Percentiles rank a stretch among this genome's conserved stretches.
Evolutionary conservation across 2,113 vertebrate genomes (phyloP).

Genomic region (Anguilla rostrata): DNA sequence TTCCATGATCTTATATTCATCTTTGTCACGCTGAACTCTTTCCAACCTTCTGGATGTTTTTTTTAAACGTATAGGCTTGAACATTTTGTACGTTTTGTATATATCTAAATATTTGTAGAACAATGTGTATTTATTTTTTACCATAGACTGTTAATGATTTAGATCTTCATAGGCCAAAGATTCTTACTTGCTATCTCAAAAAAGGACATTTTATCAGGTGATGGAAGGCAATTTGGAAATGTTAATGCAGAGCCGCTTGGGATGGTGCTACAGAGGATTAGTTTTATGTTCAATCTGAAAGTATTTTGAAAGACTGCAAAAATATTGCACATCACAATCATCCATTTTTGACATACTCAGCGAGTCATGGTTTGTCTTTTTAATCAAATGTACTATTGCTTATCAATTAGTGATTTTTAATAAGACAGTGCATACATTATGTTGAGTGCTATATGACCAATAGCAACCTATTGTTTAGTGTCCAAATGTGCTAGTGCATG

Average conservation of each 20-base stretch:
- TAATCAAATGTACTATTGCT: too few relatives aligned
- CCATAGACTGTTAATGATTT: slow-evolving; percentile 60
- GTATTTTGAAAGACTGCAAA: not conserved
- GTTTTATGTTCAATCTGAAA: slow-evolving; percentile 5
- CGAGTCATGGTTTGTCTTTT: not conserved
- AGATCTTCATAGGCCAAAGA: slow-evolving; percentile 67
- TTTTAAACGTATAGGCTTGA: slow-evolving; percentile 57
- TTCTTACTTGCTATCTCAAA: slow-evolving; percentile 10
- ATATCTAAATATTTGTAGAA: slow-evolving; percentile 54
- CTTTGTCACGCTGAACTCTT: not conserved
- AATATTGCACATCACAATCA: not conserved
- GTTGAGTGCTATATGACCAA: not conserved
- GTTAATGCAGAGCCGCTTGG: not conserved
- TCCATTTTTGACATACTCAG: not conserved
- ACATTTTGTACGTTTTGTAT: slow-evolving; percentile 70
- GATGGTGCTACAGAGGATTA: not conserved
- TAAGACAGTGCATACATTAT: not conserved
- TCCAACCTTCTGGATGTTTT: not conserved
- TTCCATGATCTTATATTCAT: not conserved
- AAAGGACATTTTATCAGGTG: not conserved
- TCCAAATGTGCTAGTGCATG: not conserved
- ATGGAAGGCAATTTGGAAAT: not conserved
- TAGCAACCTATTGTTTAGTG: not conserved
- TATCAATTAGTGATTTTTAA: not conserved
- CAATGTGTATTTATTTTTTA: slow-evolving; percentile 71